Evolutionary conservation across 2,113 vertebrate species (phyloP), one percentile per base, ranked within the genome.

Genomic region (Leuciscus idus): DNA sequence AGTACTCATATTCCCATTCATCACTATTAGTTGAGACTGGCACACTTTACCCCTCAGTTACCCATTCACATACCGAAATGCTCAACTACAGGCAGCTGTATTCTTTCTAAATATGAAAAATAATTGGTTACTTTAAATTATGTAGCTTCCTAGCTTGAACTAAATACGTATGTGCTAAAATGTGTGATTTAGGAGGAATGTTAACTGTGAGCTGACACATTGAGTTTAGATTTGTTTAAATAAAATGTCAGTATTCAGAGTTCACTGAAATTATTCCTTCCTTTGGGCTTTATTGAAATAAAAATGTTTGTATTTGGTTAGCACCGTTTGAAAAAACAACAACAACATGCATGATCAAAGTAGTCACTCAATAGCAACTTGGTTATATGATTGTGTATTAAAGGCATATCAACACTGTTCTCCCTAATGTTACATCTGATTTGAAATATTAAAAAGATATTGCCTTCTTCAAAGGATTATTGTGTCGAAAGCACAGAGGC

Each of bases 221-320:
- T 7, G 23, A 28, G 39, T 26, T 48, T 50, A 57, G 55, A 57
- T 57, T 57, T 57, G 19, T 23, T 23, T 57, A 57, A 57, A 57
- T 57, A 19, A 57, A 76, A 76, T 19, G 26, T 76, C 9, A 2
- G 48, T 21, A 77, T 26, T n/a, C 2, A 55, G 2, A 87, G 46
- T 39, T 87, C 39, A 19, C 26, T 87, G 74, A 55, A 66, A 39
- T 13, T 48, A 39, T 61, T 48, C 28, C 57, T 59, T 81, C 50
- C 70, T 80, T 77, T 57, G 46, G 75, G 30, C 48, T 33, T 72
- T 68, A 73, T 81, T 74, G 76, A 85, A 82, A 74, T 64, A 52
- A 86, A 73, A 88, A 84, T 62, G 62, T 23, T 83, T 83, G 26
- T 75, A 59, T 77, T 55, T 83, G 79, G 59, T 85, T 88, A 86